Evolutionary conservation across 2,113 vertebrate genomes (phyloP).

Genomic region (Brachirus orientalis): DNA sequence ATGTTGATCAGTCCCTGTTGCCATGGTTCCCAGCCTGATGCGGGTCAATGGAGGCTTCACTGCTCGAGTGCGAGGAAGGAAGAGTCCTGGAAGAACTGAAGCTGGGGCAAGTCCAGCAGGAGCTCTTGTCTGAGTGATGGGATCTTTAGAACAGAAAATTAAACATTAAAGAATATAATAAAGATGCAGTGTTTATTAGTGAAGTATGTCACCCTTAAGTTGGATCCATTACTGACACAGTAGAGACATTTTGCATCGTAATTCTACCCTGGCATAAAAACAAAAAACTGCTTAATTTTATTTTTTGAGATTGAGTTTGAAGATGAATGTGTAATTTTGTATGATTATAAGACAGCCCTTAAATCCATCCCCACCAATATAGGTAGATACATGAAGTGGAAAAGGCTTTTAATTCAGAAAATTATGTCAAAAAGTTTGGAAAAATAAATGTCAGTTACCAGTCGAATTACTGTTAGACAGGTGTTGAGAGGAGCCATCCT

Average conservation of each 20-base stretch:
- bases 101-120: neutral
- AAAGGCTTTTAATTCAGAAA: neutral
- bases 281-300: neutral
- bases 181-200: neutral
- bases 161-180: neutral
- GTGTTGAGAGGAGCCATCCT: neutral
- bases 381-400: neutral
- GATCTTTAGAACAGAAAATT: neutral
- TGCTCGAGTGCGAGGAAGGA: constrained; percentile 54
- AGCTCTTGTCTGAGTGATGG: neutral
- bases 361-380: too few relatives aligned
- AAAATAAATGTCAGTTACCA: too few relatives aligned
- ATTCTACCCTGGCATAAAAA: neutral
- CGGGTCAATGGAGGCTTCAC: constrained; percentile 87
- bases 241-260: too few relatives aligned
- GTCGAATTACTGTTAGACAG: neutral
- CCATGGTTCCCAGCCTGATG: constrained; percentile 73
- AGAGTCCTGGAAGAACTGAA: neutral
- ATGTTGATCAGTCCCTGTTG: constrained; percentile 80
- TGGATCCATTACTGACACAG: too few relatives aligned
- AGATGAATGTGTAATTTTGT: neutral
- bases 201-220: too few relatives aligned
- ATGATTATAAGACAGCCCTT: neutral
- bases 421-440: too few relatives aligned
- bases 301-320: too few relatives aligned